These are phyloP conservation scores for Rhineura floridana DNA, from an alignment of 2,113 vertebrate genomes.

Conservation along the genomic window DNA sequence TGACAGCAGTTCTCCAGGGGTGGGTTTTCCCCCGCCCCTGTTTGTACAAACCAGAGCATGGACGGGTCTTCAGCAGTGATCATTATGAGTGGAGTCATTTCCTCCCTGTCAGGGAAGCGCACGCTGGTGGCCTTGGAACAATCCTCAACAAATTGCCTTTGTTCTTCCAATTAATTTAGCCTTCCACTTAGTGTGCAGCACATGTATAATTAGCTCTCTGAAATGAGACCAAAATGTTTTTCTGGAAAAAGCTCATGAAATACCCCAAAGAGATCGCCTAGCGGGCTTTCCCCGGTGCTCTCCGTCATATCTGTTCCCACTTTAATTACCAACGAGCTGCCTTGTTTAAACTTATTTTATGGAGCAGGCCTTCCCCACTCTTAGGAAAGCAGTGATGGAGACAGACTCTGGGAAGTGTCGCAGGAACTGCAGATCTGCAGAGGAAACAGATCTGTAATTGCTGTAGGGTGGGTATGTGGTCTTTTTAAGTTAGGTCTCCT, in stretches of 20 bases:
- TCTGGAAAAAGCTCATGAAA: constrained; percentile 47
- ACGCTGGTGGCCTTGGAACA: constrained; percentile 43
- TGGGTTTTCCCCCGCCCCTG: no score
- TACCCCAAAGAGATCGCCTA: constrained; percentile 56
- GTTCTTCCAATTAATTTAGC: constrained; percentile 68
- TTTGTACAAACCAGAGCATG: no score
- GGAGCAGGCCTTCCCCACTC: constrained; percentile 38
- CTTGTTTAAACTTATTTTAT: constrained; percentile 58
- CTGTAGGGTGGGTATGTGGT: background rate
- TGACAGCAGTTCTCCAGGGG: no score
- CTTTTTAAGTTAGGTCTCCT: background rate
- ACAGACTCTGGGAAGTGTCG: constrained; percentile 38
- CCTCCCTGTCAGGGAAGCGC: constrained; percentile 10
- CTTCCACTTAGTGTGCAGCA: constrained; percentile 55
- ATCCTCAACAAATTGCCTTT: constrained; percentile 57
- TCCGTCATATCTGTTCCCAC: constrained; percentile 40
- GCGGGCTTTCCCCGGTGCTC: constrained; percentile 38
- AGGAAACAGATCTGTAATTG: constrained; percentile 28
- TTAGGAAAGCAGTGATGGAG: constrained; percentile 47
- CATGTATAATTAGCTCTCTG: constrained; percentile 55
- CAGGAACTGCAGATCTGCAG: constrained; percentile 34
- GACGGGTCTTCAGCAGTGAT: background rate
- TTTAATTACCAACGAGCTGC: constrained; percentile 55
- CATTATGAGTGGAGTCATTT: background rate
- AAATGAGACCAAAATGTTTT: constrained; percentile 55